These are phyloP conservation scores for Pterobdella sp. DNA, from an alignment of 2,888 invertebrate genomes.

Conservation along the genomic window DNA sequence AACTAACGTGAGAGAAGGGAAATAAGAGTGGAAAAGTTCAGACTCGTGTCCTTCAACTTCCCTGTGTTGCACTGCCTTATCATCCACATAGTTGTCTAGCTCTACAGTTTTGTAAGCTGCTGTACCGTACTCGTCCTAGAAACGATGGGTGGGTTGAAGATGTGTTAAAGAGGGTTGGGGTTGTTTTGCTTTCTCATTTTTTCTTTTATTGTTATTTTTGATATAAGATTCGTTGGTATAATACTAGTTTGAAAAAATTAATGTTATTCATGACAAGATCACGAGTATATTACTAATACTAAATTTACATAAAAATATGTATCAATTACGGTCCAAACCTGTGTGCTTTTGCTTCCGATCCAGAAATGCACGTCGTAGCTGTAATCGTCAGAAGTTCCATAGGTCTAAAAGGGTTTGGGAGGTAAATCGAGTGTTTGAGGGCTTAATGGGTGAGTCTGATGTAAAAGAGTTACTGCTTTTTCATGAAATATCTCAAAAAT, in stretches of 20 bases:
- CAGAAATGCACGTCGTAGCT: conserved; percentile 50
- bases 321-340: conserved; percentile 39
- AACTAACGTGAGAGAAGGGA: conserved; percentile 40
- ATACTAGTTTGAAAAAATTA: too few species aligned
- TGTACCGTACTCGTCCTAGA: conserved; percentile 49
- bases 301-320: background rate
- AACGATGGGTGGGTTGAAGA: background rate
- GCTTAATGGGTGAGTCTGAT: too few species aligned
- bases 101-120: conserved; percentile 52
- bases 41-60: conserved; percentile 49
- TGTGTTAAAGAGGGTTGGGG: background rate
- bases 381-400: conserved; percentile 42
- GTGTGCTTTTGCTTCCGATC: conserved; percentile 50
- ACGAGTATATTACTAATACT: too few species aligned
- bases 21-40: conserved; percentile 47
- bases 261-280: too few species aligned
- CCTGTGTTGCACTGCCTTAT: conserved; percentile 48
- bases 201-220: too few species aligned
- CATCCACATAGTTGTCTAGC: conserved; percentile 48
- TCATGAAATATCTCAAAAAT: too few species aligned
- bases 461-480: too few species aligned
- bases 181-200: background rate
- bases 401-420: conserved; percentile 42
- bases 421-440: background rate
- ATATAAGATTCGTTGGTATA: too few species aligned